Conservation (phyloP, 1,140 invertebrate genomes). For the Colletes latitarsis region DNA sequence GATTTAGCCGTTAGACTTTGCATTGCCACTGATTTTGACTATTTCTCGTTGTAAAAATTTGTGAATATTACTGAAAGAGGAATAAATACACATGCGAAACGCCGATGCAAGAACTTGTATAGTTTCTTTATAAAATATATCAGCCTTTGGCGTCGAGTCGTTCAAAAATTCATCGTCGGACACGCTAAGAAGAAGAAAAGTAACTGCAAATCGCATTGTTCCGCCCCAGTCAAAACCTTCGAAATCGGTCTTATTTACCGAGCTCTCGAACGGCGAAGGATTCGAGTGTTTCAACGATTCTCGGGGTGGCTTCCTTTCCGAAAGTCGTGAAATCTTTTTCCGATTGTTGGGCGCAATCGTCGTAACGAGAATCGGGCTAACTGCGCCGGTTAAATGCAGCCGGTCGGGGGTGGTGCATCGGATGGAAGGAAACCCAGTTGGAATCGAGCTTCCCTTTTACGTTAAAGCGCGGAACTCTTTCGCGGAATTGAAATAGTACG, state of each 20-base stretch:
- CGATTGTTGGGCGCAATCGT: conserved; percentile 22
- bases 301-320: background rate
- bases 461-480: conserved; percentile 62
- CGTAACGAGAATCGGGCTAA: conserved; percentile 34
- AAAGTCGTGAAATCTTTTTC: conserved; percentile 1
- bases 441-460: conserved; percentile 53
- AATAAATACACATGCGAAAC: no score
- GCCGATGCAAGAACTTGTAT: no score
- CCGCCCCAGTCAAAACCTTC: background rate
- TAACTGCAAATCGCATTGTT: background rate
- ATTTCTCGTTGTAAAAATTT: no score
- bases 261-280: background rate
- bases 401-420: background rate
- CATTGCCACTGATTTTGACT: no score
- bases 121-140: no score
- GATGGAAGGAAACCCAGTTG: background rate
- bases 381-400: conserved; percentile 8
- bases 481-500: conserved; percentile 70
- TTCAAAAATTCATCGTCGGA: background rate
- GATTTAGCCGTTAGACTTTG: no score
- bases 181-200: background rate
- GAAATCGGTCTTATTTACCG: conserved; percentile 2
- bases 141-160: background rate
- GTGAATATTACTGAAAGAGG: no score
- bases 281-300: background rate